Base-by-base conservation (phyloP, 2,888 invertebrate species). In the Xestia ashworthii region DNA sequence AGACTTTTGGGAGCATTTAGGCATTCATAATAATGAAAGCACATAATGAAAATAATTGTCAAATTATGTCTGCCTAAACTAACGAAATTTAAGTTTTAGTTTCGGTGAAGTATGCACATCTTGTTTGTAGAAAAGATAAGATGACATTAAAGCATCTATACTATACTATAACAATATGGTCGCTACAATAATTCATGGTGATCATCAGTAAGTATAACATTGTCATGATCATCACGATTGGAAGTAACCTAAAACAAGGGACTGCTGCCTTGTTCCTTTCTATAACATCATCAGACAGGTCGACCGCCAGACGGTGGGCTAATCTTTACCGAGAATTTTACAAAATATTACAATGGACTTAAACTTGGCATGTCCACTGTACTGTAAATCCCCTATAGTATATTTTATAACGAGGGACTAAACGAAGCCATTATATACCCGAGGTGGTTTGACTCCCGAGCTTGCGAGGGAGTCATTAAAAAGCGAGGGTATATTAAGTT, bases 1-100 rank as follows among this genome's bases (percentile, higher is more conserved):
- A 83, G 55, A 74, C 44, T 68, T 78, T 38, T 48, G 38, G 44
- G 6, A 69, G 50, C 19, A 74, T 60, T 53, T 32, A 62, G 53
- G 12, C 53, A 53, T 70, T 48, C 55, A 58, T 46, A 68, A 76
- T 55, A 76, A 71, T 75, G 22, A 67, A 62, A 74, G 48, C 67
- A 48, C n/a, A 69, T 19, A 41, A 50, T n/a, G 14, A 44, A 0
- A n/a, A 5, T 44, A 6, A n/a, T 6, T 22, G 22, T 41, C 19
- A 19, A 9, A n/a, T 41, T 41, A n/a, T 14, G 22, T 12, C 22
- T 41, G 41, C 9, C 22, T 11, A n/a, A n/a, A n/a, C 1, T 41
- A 22, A 41, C 41, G 32, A 19, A 41, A 12, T 38, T 6, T 41
- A 3, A 14, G 6, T 12, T 44, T 25, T 12, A n/a, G 16, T 22